Percentiles rank a stretch among this genome's conserved stretches.
Conservation (phyloP, 2,113 vertebrate genomes). For the Cairina moschata region DNA sequence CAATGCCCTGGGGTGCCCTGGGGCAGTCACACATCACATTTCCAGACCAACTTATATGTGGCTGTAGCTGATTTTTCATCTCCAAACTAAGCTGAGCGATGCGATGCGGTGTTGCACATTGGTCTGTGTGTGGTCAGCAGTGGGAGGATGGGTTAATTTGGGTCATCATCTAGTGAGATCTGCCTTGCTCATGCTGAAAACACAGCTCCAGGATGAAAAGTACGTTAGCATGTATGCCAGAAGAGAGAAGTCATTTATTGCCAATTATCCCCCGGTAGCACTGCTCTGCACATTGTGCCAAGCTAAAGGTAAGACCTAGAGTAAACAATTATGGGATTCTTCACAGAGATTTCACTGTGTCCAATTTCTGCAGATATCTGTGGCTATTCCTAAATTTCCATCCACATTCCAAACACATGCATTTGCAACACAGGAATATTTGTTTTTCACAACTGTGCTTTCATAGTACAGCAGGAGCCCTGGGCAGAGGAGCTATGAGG, state of each 20-base stretch:
- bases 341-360: slow-evolving; percentile 53
- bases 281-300: not conserved
- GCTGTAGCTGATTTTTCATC: not conserved
- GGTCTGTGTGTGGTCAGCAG: slow-evolving; percentile 8
- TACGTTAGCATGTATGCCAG: not conserved
- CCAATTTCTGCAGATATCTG: slow-evolving; percentile 56
- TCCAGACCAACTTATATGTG: not conserved
- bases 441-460: slow-evolving; percentile 53
- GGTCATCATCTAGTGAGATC: not conserved
- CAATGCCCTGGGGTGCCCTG: not conserved
- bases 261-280: slow-evolving; percentile 14
- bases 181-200: slow-evolving; percentile 17
- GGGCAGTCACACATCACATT: not conserved
- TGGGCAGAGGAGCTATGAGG: not conserved
- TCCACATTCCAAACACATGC: slow-evolving; percentile 21
- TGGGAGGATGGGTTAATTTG: slow-evolving; percentile 23
- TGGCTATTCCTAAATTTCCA: slow-evolving; percentile 36
- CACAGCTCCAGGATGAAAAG: slow-evolving; percentile 16
- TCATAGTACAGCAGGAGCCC: slow-evolving; percentile 12
- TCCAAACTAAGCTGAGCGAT: not conserved
- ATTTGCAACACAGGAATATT: slow-evolving; percentile 64
- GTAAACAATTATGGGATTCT: slow-evolving; percentile 16
- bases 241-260: slow-evolving; percentile 6
- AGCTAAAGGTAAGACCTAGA: slow-evolving; percentile 41
- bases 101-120: not conserved